phyloP scores from a whole-genome alignment of 2,888 invertebrate species.

The Protodeltote pygarga region DNA sequence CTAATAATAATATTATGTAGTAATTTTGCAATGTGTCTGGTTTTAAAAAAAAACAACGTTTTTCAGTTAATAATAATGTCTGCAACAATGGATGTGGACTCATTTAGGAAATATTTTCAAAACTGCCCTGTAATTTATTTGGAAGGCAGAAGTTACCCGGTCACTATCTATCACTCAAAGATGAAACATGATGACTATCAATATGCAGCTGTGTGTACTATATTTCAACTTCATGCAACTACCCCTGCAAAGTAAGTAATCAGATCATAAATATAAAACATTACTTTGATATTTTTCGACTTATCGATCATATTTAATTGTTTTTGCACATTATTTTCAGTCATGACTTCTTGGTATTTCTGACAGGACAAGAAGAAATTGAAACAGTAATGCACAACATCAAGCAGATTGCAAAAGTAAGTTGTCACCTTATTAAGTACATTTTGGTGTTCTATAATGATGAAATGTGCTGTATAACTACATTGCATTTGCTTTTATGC shows the following conservation, averaged over 20 bases:
- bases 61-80: constrained; percentile 94
- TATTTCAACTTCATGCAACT: constrained; percentile 95
- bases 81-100: constrained; percentile 98
- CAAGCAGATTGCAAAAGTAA: constrained; percentile 90
- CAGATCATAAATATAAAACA: neutral
- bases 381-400: constrained; percentile 93
- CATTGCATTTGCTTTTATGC: constrained; percentile 48
- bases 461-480: constrained; percentile 18
- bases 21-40: too few species aligned
- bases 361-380: constrained; percentile 99
- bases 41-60: neutral
- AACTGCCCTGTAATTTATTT: constrained; percentile 95
- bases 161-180: constrained; percentile 91
- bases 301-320: constrained; percentile 5
- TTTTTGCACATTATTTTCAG: constrained; percentile 84
- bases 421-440: constrained; percentile 13
- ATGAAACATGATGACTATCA: constrained; percentile 94
- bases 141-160: constrained; percentile 95
- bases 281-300: neutral
- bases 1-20: too few species aligned
- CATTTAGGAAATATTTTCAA: constrained; percentile 96
- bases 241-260: constrained; percentile 92
- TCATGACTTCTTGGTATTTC: constrained; percentile 96
- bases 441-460: neutral
- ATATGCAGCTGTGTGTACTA: constrained; percentile 93